These are phyloP conservation scores for Oreochromis aureus DNA, from an alignment of 2,113 vertebrate genomes.

Conservation along the genomic window DNA sequence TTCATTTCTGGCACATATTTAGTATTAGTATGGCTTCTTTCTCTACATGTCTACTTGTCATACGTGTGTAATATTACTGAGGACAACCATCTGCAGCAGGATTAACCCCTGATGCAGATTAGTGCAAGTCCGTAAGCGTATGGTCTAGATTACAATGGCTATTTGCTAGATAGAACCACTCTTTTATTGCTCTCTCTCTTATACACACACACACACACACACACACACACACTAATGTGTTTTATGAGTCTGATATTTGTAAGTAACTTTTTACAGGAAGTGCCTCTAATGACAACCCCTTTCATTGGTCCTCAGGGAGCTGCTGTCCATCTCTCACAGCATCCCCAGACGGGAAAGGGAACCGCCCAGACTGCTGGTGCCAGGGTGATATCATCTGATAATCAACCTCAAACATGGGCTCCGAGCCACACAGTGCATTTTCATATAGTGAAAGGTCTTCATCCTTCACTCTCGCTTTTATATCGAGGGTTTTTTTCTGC, in stretches of 20 bases:
- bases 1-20: background rate
- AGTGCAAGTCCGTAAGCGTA: background rate
- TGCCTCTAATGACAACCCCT: conserved; percentile 41
- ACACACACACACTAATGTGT: background rate
- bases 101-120: conserved; percentile 1
- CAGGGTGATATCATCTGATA: conserved; percentile 70
- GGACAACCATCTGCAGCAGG: background rate
- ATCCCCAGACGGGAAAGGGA: conserved; percentile 54
- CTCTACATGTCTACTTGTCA: background rate
- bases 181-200: background rate
- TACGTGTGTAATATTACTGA: background rate
- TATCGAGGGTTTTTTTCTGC: background rate
- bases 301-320: conserved; percentile 49
- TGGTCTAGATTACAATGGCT: background rate
- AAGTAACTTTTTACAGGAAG: conserved; percentile 65
- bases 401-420: conserved; percentile 60
- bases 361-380: conserved; percentile 39
- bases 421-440: conserved; percentile 70
- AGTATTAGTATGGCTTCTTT: background rate
- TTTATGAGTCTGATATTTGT: conserved; percentile 49
- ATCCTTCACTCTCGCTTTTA: conserved; percentile 34
- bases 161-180: background rate
- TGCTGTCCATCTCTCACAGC: conserved; percentile 58
- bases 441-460: conserved; percentile 57
- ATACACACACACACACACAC: background rate